Conservation (phyloP, 2,113 vertebrate species). For the Phalacrocorax aristotelis region DNA sequence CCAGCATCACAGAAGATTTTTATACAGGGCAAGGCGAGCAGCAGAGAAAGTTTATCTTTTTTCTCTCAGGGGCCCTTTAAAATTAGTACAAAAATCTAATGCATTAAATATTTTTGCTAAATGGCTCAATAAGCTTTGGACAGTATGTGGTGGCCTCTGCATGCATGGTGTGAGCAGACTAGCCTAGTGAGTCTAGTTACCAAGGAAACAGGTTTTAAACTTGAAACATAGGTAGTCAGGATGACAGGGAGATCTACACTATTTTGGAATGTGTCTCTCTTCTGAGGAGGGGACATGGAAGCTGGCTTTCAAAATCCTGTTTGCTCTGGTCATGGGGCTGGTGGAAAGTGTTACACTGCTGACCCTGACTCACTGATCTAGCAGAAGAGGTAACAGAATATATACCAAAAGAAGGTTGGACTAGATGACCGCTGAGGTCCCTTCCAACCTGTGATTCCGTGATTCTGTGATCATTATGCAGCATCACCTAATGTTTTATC, state of each 20-base stretch:
- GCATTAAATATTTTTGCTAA: not conserved
- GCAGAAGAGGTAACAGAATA: not conserved
- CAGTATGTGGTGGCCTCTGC: not conserved
- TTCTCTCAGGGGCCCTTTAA: not conserved
- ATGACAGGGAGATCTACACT: constrained; percentile 16
- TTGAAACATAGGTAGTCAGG: constrained; percentile 38
- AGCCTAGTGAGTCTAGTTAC: constrained; percentile 42
- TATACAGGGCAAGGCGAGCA: not conserved
- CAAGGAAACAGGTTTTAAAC: constrained; percentile 58
- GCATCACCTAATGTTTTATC: not conserved
- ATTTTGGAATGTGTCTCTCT: not conserved
- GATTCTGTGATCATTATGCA: not conserved
- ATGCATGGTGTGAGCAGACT: not conserved
- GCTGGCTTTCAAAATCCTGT: not conserved
- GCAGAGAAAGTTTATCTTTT: not conserved
- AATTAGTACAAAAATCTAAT: not conserved
- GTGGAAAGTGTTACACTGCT: not conserved
- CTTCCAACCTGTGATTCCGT: too few relatives aligned
- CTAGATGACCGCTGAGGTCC: too few relatives aligned
- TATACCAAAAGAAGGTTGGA: not conserved
- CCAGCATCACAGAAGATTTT: not conserved
- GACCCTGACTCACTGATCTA: not conserved
- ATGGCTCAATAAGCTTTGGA: not conserved
- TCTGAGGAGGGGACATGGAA: not conserved
- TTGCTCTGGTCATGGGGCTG: fast-evolving